phyloP scores from a whole-genome alignment of 2,888 invertebrate species.

The Euclidia mi region DNA sequence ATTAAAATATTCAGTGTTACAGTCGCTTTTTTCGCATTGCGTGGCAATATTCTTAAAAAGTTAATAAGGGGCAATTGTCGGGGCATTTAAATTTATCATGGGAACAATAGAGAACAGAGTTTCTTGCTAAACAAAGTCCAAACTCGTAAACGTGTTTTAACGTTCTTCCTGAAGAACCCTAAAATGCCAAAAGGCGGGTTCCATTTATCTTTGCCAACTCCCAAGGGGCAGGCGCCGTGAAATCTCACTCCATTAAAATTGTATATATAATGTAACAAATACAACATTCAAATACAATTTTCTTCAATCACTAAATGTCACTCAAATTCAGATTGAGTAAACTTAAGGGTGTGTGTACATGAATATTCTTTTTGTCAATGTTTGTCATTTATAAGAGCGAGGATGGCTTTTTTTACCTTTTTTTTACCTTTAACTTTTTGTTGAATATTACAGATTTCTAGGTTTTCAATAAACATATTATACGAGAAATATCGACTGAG shows the following conservation, averaged over 20 bases:
- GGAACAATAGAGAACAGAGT: constrained; percentile 43
- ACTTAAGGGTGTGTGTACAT: constrained; percentile 12
- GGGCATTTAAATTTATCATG: constrained; percentile 49
- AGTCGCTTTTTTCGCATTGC: constrained; percentile 8
- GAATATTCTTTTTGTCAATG: background rate
- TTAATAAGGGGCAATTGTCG: constrained; percentile 38
- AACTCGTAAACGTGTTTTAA: constrained; percentile 60
- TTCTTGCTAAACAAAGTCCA: constrained; percentile 39
- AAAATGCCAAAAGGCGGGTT: constrained; percentile 70
- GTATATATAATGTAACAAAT: constrained; percentile 54
- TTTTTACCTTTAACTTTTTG: too few relatives aligned
- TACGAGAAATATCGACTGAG: too few relatives aligned
- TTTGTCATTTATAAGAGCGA: too few relatives aligned
- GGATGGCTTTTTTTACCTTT: too few relatives aligned
- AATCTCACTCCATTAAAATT: constrained; percentile 78
- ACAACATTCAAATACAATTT: constrained; percentile 57
- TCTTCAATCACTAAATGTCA: constrained; percentile 51
- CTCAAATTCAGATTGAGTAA: constrained; percentile 39
- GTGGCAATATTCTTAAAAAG: constrained; percentile 33
- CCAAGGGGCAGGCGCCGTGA: constrained; percentile 76
- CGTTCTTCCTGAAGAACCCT: constrained; percentile 60
- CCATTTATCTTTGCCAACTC: constrained; percentile 81
- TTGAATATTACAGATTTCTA: too few relatives aligned
- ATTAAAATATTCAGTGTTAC: constrained; percentile 18
- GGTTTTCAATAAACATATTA: too few relatives aligned